Percentiles rank a stretch among this genome's conserved stretches.
Evolutionary conservation across 2,888 invertebrate species (phyloP).

Genomic region (Epistrophe eligans): DNA sequence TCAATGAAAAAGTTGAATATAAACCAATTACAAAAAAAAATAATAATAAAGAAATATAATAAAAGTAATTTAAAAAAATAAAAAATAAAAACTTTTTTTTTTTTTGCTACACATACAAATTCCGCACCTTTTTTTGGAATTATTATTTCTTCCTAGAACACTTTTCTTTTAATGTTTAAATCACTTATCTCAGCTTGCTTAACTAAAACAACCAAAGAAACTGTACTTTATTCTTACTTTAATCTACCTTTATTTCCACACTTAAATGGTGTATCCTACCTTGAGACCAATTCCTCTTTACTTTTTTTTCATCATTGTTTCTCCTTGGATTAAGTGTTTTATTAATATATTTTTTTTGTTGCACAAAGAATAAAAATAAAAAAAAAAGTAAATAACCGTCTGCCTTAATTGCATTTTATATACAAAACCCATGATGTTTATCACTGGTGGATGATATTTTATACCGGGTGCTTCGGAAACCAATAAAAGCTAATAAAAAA

Average conservation of each 20-base stretch:
- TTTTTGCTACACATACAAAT: too few relatives aligned
- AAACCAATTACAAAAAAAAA: too few relatives aligned
- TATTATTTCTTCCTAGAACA: background rate
- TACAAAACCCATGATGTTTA: constrained; percentile 44
- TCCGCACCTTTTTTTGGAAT: too few relatives aligned
- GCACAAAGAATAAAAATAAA: background rate
- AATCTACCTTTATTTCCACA: constrained; percentile 2
- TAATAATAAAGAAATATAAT: too few relatives aligned
- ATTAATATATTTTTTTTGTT: constrained; percentile 34
- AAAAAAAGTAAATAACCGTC: background rate
- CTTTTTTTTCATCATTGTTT: constrained; percentile 15
- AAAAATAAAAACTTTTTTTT: too few relatives aligned
- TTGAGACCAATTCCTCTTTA: constrained; percentile 12
- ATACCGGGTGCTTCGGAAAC: background rate
- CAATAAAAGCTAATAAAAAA: background rate
- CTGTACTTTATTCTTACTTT: background rate
- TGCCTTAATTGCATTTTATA: constrained; percentile 58
- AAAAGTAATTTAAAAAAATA: too few relatives aligned
- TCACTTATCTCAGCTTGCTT: background rate
- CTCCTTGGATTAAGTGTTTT: constrained; percentile 28
- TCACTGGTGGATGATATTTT: constrained; percentile 47
- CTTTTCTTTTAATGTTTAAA: background rate
- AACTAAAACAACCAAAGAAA: background rate
- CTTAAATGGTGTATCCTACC: constrained; percentile 24
- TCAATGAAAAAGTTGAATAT: too few relatives aligned